These are phyloP conservation scores for Ennomos fuscantarius DNA, from an alignment of 2,888 invertebrate species.

Conservation along the genomic window DNA sequence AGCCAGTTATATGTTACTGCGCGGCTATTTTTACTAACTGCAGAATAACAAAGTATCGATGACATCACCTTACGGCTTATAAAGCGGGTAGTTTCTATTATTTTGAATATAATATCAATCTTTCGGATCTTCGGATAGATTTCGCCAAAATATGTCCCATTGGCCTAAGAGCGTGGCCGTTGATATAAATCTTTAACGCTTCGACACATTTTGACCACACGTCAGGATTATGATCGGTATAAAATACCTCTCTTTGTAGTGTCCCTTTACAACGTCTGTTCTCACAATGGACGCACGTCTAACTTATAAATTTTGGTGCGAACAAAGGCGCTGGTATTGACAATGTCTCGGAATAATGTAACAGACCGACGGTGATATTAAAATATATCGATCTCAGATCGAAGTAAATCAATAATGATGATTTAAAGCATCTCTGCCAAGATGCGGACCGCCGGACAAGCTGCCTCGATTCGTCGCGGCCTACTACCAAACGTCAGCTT, in stretches of 20 bases:
- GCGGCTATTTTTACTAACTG: too few relatives aligned
- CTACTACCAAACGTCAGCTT: slow-evolving; percentile 63
- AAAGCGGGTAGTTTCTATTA: too few relatives aligned
- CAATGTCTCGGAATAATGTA: slow-evolving; percentile 73
- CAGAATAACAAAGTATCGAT: too few relatives aligned
- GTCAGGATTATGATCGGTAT: slow-evolving; percentile 79
- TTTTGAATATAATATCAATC: slow-evolving; percentile 31
- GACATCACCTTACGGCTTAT: too few relatives aligned
- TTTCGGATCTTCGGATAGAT: slow-evolving; percentile 39
- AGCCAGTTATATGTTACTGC: too few relatives aligned
- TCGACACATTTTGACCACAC: slow-evolving; percentile 83
- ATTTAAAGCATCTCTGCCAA: slow-evolving; percentile 62
- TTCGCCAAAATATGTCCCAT: slow-evolving; percentile 51
- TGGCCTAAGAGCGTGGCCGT: slow-evolving; percentile 49
- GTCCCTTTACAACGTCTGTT: slow-evolving; percentile 52
- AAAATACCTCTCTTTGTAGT: slow-evolving; percentile 72
- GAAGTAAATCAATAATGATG: slow-evolving; percentile 78
- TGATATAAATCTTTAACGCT: slow-evolving; percentile 79
- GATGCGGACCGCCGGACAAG: slow-evolving; percentile 43
- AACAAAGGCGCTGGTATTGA: slow-evolving; percentile 82
- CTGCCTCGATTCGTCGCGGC: slow-evolving; percentile 46
- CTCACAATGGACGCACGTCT: slow-evolving; percentile 74
- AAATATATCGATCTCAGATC: slow-evolving; percentile 74
- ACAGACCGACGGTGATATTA: slow-evolving; percentile 73
- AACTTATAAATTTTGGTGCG: slow-evolving; percentile 82